Evolutionary conservation across 1,140 invertebrate species (phyloP).

Genomic region (Drosophila malerkotliana): DNA sequence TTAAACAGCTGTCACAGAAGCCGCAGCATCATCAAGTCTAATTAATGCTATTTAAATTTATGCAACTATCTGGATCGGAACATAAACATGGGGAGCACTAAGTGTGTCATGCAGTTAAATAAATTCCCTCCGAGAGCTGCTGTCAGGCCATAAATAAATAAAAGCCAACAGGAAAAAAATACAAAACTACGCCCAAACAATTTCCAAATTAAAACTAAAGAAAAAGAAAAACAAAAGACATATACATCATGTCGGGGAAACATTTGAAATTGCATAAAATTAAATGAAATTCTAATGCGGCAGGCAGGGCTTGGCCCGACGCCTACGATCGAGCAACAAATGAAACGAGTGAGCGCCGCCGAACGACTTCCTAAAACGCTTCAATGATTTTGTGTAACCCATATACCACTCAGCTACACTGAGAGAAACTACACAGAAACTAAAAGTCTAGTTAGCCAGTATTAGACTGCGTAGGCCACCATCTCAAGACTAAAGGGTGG

Average conservation of each 20-base stretch:
- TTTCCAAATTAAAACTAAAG: slow-evolving; percentile 66
- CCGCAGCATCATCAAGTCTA: slow-evolving; percentile 42
- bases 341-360: slow-evolving; percentile 50
- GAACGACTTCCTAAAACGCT: slow-evolving; percentile 79
- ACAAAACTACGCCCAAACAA: slow-evolving; percentile 67
- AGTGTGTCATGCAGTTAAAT: slow-evolving; percentile 71
- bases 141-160: slow-evolving; percentile 73
- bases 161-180: slow-evolving; percentile 8
- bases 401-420: slow-evolving; percentile 21
- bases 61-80: slow-evolving; percentile 51
- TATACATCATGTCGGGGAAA: slow-evolving; percentile 34
- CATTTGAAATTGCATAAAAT: slow-evolving; percentile 80
- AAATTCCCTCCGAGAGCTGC: slow-evolving; percentile 63
- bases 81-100: slow-evolving; percentile 51
- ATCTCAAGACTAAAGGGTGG: background rate
- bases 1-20: slow-evolving; percentile 56
- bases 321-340: slow-evolving; percentile 61
- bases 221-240: slow-evolving; percentile 54
- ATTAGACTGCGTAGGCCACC: background rate
- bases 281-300: slow-evolving; percentile 80
- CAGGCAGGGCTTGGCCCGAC: slow-evolving; percentile 63
- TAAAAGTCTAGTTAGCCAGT: background rate
- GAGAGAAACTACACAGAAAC: background rate
- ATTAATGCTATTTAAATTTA: slow-evolving; percentile 68
- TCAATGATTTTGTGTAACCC: slow-evolving; percentile 78